These are phyloP conservation scores for Agrilus cyanescens DNA, from an alignment of 2,888 invertebrate species.

Conservation along the genomic window DNA sequence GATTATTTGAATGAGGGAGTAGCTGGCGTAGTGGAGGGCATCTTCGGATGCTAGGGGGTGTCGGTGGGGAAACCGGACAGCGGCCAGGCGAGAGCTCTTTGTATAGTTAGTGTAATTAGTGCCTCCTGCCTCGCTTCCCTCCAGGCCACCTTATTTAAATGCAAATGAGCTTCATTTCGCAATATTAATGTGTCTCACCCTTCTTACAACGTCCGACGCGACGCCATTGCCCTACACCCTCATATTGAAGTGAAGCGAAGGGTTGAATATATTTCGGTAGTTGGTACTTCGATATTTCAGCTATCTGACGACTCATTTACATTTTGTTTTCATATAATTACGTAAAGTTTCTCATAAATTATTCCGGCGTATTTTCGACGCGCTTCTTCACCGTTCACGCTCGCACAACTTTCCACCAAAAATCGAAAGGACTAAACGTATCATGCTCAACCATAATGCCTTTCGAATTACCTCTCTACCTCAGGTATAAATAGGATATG, in stretches of 20 bases:
- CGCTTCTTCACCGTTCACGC: too few relatives aligned
- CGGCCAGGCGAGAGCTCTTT: constrained; percentile 39
- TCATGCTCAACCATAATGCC: too few relatives aligned
- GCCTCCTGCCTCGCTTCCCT: constrained; percentile 25
- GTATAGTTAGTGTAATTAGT: constrained; percentile 42
- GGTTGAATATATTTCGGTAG: constrained; percentile 17
- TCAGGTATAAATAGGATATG: too few relatives aligned
- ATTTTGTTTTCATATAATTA: too few relatives aligned
- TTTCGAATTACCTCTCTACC: too few relatives aligned
- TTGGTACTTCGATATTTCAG: too few relatives aligned
- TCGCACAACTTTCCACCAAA: too few relatives aligned
- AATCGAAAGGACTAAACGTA: too few relatives aligned
- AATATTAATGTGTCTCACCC: constrained; percentile 70
- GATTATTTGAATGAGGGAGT: too few relatives aligned
- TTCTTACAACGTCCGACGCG: constrained; percentile 22
- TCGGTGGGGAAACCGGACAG: constrained; percentile 25
- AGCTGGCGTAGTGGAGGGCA: constrained; percentile 2
- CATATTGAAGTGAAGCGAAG: constrained; percentile 19
- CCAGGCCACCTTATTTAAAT: constrained; percentile 66
- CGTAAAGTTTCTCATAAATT: too few relatives aligned
- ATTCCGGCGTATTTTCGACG: too few relatives aligned
- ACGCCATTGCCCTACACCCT: constrained; percentile 18
- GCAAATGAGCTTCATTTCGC: constrained; percentile 84
- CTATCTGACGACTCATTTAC: too few relatives aligned
- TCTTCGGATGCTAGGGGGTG: neutral